Base-by-base conservation (phyloP, 2,888 invertebrate species). In the Tinea trinotella region DNA sequence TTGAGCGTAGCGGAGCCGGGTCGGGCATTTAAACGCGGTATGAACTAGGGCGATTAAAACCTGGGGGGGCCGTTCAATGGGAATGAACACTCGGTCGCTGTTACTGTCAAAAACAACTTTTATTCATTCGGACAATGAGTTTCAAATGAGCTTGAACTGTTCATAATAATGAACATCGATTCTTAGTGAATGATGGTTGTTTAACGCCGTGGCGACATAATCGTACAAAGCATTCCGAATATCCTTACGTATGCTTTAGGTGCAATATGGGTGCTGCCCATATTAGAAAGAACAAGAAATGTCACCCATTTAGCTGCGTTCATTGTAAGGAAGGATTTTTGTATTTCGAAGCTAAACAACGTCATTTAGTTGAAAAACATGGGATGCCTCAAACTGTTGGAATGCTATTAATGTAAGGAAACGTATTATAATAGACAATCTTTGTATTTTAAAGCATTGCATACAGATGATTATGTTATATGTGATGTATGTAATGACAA, bases 401-500 rank as follows among this genome's bases (percentile, higher is more conserved):
- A n/a, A n/a, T n/a, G n/a, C n/a, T n/a, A n/a, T n/a, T n/a, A n/a
- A n/a, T n/a, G n/a, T n/a, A n/a, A n/a, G n/a, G n/a, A n/a, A n/a
- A n/a, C n/a, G n/a, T n/a, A n/a, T n/a, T n/a, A n/a, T n/a, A n/a
- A n/a, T n/a, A n/a, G n/a, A n/a, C 20, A 19, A 13, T 50, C 34
- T 22, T 35, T 53, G 7, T 36, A 53, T 17, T 35, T n/a, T 15
- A 53, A 53, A 17, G 48, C 18, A 1, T 17, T 6, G 19, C 48
- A 48, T 18, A 48, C 18, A 1, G 55, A 40, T 7, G 56, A 54
- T 7, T 72, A 66, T 53, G 61, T 71, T 36, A 72, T 71, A 56
- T 83, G 82, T 57, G 67, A 73, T 24, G 62, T 73, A 10, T 83
- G 82, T 59, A 69, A 71, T 30, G 77, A 74, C 60, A 67, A 62